A percentile compares a stretch with the other conserved stretches of the same genome.
These are phyloP conservation scores for Perccottus glenii DNA, from an alignment of 2,113 vertebrate species.

Conservation along the genomic window DNA sequence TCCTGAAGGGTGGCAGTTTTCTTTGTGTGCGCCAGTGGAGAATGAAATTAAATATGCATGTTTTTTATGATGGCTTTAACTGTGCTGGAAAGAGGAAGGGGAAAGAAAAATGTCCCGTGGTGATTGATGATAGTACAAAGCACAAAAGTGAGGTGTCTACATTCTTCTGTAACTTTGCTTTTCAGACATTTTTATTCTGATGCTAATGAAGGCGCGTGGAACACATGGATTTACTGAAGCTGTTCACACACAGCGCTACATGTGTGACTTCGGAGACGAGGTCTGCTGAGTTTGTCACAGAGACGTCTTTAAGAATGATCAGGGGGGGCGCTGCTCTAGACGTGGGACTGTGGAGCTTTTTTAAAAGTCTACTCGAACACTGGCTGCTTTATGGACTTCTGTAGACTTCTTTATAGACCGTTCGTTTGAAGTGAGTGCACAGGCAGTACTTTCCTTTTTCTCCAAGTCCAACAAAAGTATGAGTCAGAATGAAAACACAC, in stretches of 20 bases:
- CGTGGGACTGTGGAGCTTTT: not conserved
- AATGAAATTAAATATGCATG: constrained; percentile 83
- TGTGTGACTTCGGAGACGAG: constrained; percentile 34
- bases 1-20: constrained; percentile 71
- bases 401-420: not conserved
- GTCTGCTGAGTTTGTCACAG: constrained; percentile 51
- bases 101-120: constrained; percentile 30
- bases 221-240: constrained; percentile 49
- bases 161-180: constrained; percentile 67
- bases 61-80: constrained; percentile 54
- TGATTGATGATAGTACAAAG: constrained; percentile 79
- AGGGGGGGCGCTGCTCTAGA: too few relatives aligned
- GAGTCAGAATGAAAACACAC: not conserved
- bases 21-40: constrained; percentile 76
- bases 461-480: not conserved
- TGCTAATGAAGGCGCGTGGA: constrained; percentile 62
- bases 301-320: constrained; percentile 42
- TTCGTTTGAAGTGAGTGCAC: constrained; percentile 13
- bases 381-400: constrained; percentile 7
- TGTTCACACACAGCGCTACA: constrained; percentile 50
- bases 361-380: not conserved
- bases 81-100: constrained; percentile 32
- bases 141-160: constrained; percentile 68
- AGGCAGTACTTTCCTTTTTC: constrained; percentile 11
- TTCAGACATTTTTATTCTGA: constrained; percentile 67